Conservation (phyloP, 2,113 vertebrate genomes). For the Corythaeola cristata region DNA sequence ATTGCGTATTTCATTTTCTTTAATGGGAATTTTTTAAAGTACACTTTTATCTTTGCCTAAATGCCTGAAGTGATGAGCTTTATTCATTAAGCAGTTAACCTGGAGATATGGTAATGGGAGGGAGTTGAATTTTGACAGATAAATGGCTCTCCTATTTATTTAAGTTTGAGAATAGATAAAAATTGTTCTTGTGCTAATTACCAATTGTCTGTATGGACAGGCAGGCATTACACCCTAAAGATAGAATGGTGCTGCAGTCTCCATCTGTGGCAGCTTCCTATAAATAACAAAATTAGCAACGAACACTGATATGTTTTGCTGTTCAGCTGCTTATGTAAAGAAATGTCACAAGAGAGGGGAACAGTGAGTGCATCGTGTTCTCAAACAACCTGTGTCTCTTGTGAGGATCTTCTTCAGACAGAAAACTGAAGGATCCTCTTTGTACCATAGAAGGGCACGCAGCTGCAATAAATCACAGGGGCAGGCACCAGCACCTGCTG, state of each 20-base stretch:
- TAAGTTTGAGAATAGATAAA: slow-evolving; percentile 47
- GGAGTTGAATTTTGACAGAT: slow-evolving; percentile 11
- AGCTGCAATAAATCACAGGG: background rate
- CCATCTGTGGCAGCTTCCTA: slow-evolving; percentile 42
- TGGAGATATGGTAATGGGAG: background rate
- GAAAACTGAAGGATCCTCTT: background rate
- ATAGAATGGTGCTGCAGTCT: slow-evolving; percentile 34
- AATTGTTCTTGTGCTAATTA: slow-evolving; percentile 56
- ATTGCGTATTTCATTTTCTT: background rate
- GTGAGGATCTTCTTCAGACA: background rate
- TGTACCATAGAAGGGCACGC: background rate
- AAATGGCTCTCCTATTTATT: slow-evolving; percentile 30
- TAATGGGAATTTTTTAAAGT: background rate
- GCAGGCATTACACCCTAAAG: slow-evolving; percentile 30
- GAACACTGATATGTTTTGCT: background rate
- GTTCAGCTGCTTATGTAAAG: slow-evolving; percentile 18
- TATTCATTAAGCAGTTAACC: slow-evolving; percentile 28
- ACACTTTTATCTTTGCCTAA: background rate
- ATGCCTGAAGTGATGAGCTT: background rate
- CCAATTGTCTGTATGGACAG: slow-evolving; percentile 41
- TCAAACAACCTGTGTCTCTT: background rate
- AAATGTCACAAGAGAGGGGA: background rate
- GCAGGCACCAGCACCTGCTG: background rate
- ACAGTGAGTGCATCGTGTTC: background rate
- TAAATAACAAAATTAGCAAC: slow-evolving; percentile 61